Evolutionary conservation across 2,888 invertebrate genomes (phyloP), one percentile per base, ranked within the genome.

Genomic region (Gymnocheta viridis): DNA sequence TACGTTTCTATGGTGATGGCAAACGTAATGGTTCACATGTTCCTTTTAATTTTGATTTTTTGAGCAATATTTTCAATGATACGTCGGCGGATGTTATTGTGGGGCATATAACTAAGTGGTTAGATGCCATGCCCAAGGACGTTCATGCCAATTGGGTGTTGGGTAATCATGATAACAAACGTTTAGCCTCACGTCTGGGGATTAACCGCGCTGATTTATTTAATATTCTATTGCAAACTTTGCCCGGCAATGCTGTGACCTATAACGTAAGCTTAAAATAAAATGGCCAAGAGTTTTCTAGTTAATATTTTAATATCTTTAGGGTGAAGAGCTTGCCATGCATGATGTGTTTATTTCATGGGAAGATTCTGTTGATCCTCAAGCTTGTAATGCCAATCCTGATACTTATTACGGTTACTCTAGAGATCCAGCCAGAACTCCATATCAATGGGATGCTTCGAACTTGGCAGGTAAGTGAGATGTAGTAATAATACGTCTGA

Each of bases 241-340:
- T 98, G 79, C 98, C 97, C 0, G 98, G 98, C 22, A 94, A 96
- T 24, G 95, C 95, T 19, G 94, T 98, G 0, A 96, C 96, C 0
- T 98, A 98, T 89, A 96, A 98, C 92, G 94, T 93, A 87, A 91
- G 88, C 82, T 22, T 0, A 35, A 38, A 10, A 32, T 10, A 32
- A 54, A n/a, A 12, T 41, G 4, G 3, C 10, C 0, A 4, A 0
- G 5, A 64, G n/a, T 6, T 1, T 24, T 19, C 4, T 4, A n/a
- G 2, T n/a, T 35, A 14, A n/a, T 22, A 35, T 47, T 35, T 66
- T n/a, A 0, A 22, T 41, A 24, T 60, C 10, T 47, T 17, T 70
- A 90, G 89, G 96, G 96, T 0, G 96, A 96, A 88, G 96, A 96
- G 89, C 92, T 96, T 24, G 95, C 94, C 0, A 95, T 96, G 95